phyloP scores from a whole-genome alignment of 2,113 vertebrate species.

The Cacatua alba region DNA sequence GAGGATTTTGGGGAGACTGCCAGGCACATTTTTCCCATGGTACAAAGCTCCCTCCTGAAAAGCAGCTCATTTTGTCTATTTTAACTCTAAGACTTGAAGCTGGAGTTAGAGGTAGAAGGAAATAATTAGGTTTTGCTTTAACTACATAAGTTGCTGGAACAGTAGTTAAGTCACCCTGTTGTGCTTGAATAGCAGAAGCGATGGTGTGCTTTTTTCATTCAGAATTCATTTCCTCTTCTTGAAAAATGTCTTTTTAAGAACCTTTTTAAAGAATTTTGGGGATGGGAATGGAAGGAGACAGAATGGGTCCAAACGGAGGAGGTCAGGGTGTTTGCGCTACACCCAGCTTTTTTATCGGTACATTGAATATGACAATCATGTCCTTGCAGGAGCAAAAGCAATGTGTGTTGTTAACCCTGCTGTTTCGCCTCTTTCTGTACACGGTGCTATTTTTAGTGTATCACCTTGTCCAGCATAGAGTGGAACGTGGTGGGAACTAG shows the following conservation, averaged over 20 bases:
- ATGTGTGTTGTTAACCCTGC: background rate
- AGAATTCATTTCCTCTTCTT: background rate
- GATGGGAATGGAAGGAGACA: background rate
- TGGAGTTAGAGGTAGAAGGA: background rate
- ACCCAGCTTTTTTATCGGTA: background rate
- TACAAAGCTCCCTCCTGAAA: conserved; percentile 20
- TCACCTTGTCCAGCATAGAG: background rate
- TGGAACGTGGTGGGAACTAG: rapidly evolving
- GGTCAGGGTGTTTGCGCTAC: background rate
- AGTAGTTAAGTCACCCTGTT: background rate
- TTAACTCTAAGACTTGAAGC: background rate
- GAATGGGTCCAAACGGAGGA: background rate
- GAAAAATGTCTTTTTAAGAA: background rate
- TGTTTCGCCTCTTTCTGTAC: background rate
- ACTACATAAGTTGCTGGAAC: background rate
- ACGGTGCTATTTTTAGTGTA: background rate
- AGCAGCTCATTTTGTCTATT: conserved; percentile 4
- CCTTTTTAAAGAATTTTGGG: background rate
- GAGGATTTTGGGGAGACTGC: conserved; percentile 45
- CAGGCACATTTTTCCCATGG: conserved; percentile 3
- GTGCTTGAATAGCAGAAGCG: background rate
- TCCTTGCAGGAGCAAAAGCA: background rate
- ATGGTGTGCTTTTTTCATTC: background rate
- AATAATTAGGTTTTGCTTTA: conserved; percentile 37
- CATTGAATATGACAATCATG: background rate